Evolutionary conservation across 1,140 invertebrate genomes (phyloP).

Genomic region (Ceratosolen fusciceps): DNA sequence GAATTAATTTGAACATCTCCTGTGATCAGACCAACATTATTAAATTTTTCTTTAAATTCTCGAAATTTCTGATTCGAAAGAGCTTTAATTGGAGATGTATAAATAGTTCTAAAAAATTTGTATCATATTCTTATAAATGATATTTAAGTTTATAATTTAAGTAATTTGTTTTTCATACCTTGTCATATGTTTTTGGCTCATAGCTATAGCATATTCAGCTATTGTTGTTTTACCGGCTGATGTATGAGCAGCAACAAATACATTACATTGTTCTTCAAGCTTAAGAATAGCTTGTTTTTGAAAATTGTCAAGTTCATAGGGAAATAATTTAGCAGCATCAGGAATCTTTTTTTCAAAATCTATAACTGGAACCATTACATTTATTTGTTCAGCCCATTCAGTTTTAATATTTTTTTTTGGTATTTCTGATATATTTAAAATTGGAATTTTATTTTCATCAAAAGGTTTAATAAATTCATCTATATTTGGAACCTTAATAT

Average conservation of each 20-base stretch:
- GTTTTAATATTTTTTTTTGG: conserved; percentile 62
- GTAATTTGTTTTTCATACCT: conserved; percentile 71
- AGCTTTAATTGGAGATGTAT: conserved; percentile 99
- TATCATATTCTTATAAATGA: conserved; percentile 4
- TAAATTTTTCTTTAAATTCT: conserved; percentile 94
- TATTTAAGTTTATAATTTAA: not conserved
- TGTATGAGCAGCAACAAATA: conserved; percentile 99
- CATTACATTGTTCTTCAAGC: conserved; percentile 93
- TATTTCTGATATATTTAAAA: conserved; percentile 70
- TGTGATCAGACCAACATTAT: conserved; percentile 94
- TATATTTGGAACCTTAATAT: conserved; percentile 52
- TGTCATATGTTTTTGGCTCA: conserved; percentile 93
- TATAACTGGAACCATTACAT: conserved; percentile 83
- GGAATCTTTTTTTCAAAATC: conserved; percentile 89
- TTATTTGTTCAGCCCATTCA: conserved; percentile 90
- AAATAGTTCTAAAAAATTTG: conserved; percentile 83
- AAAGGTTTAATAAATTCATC: conserved; percentile 63
- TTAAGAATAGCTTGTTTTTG: conserved; percentile 96
- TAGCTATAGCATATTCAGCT: conserved; percentile 97
- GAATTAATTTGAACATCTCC: conserved; percentile 97
- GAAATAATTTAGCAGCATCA: conserved; percentile 87
- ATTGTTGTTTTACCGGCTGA: conserved; percentile 99
- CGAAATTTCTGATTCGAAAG: conserved; percentile 99
- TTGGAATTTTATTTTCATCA: conserved; percentile 66
- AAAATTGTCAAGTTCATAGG: conserved; percentile 96